phyloP scores from a whole-genome alignment of 2,113 vertebrate genomes.

The Australoheros scitulus region DNA sequence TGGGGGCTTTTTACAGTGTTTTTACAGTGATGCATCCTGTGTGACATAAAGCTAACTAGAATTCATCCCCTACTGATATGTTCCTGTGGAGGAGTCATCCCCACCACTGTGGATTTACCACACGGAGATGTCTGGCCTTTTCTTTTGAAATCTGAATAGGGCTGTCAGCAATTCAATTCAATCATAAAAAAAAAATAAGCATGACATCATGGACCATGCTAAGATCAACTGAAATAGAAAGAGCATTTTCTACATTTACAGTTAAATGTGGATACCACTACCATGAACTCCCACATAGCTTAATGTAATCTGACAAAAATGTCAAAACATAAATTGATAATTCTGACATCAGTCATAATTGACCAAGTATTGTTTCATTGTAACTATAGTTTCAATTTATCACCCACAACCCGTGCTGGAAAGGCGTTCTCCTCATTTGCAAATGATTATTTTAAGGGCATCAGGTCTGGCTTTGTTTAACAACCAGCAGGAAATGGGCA shows the following conservation, averaged over 20 bases:
- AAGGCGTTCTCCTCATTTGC: conserved; percentile 52
- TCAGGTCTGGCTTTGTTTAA: conserved; percentile 62
- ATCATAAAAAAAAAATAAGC: conserved; percentile 27
- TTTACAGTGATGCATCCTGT: conserved; percentile 14
- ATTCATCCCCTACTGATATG: conserved; percentile 27
- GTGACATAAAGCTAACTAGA: conserved; percentile 17
- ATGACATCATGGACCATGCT: conserved; percentile 2
- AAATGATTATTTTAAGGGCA: conserved; percentile 47
- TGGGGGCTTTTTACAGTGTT: background rate
- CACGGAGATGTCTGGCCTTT: conserved; percentile 30
- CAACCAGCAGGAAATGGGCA: conserved; percentile 57
- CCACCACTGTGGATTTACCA: conserved; percentile 40
- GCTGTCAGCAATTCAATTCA: conserved; percentile 7
- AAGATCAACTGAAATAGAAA: conserved; percentile 32
- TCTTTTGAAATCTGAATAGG: conserved; percentile 34
- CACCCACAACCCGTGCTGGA: conserved; percentile 12
- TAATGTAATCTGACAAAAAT: background rate
- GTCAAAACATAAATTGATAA: background rate
- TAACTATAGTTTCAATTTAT: background rate
- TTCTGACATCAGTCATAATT: background rate
- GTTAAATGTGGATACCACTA: background rate
- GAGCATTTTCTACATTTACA: background rate
- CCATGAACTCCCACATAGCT: background rate
- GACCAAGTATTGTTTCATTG: background rate
- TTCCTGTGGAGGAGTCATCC: conserved; percentile 39